Base-by-base conservation (phyloP, 2,888 invertebrate genomes). In the Eupithecia vulgata region DNA sequence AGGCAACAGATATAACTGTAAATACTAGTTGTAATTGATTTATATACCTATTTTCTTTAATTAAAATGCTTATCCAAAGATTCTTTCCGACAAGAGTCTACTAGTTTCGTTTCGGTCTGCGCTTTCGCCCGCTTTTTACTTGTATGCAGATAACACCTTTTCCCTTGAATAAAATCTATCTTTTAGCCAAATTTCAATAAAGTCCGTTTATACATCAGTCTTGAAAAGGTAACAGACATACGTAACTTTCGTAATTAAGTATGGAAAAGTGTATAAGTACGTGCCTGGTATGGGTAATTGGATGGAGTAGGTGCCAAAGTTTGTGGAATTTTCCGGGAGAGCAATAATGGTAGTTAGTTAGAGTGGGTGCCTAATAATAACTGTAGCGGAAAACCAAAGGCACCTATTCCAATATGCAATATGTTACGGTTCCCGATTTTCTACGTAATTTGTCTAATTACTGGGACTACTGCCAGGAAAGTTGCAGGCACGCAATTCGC, bases 401-500 rank as follows among this genome's bases (percentile, higher is more conserved):
- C 59, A 17, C 30, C 59, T 59, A 59, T 59, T 59, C 30, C 59
- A 59, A 59, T 59, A 59, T 59, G 30, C 59, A 59, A 59, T 59
- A 59, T 59, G 30, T 59, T 59, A 30, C 15, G 30, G 59, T 17
- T 59, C 30, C 59, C 59, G 59, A 59, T 59, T 17, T 68, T 68
- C 37, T 40, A 17, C 59, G 12, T 4, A 45, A 69, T 21, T 69
- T 52, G 64, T 8, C 25, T 70, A 65, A 64, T 70, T 66, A 70
- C 37, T 66, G 65, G 57, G 70, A 65, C 70, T 57, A 57, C 42
- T 66, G 70, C 65, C 65, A 52, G 25, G 40, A 57, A 65, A 70
- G 40, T 70, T 70, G 35, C 13, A 25, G 64, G 70, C 70, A 70
- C 70, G 64, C 70, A 64, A 70, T 64, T 70, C 35, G 48, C 70